Base-by-base conservation (phyloP, 2,888 invertebrate genomes). In the Lordiphosa fenestrarum region DNA sequence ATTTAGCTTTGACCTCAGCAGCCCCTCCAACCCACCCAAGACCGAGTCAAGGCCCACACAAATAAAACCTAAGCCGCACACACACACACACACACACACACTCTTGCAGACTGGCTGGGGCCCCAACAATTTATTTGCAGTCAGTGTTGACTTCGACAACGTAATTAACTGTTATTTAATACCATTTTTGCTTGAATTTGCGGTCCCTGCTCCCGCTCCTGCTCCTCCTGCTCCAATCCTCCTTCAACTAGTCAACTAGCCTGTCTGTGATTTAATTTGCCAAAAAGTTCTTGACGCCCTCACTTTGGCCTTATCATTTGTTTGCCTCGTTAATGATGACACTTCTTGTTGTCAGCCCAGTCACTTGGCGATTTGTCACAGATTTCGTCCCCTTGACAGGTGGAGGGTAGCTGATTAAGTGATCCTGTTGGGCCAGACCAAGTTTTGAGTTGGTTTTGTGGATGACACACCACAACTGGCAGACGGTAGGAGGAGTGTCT, bases 121-220 rank as follows among this genome's bases (percentile, higher is more conserved):
- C 71, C 66, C 66, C 9, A 30, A 10, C 9, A 30, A 30, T 76
- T 76, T 71, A 33, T 44, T 44, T 33, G 44, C 33, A 33, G 44
- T 12, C 15, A 23, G 30, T 33, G 44, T 15, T 44, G 44, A 44
- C 44, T 44, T 44, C 44, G 44, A 44, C 44, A 23, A 33, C 33
- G 76, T 77, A 77, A 77, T 77, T 77, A 77, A 77, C 81, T 81
- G 76, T 81, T 76, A 81, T 77, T 77, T 77, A 77, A 77, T 77
- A 81, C 81, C 81, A 77, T 77, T 81, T 81, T 80, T 57, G 66
- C 69, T 64, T 67, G 73, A 76, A 71, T 81, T 67, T 61, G 71
- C 58, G 67, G 62, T 54, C 15, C 23, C 40, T 44, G 30, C 40
- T 46, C 61, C 44, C 51, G 47, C 59, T 35, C 51, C 33, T 7